Percentiles rank a stretch among this genome's conserved stretches.
Conservation (phyloP, 2,113 vertebrate species). For the Zingel zingel region DNA sequence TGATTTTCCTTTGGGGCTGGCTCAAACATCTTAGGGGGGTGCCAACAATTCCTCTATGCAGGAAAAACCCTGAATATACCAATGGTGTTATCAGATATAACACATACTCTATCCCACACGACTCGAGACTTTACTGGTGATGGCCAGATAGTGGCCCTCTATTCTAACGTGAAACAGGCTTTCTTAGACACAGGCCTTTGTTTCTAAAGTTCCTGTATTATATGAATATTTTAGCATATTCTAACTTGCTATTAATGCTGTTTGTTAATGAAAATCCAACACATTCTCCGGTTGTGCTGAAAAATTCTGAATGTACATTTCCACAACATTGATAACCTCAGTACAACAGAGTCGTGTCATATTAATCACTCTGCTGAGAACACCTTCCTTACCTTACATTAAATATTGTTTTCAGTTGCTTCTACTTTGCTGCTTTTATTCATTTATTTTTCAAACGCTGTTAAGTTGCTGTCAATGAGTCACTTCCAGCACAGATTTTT, state of each 20-base stretch:
- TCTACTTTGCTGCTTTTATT: not conserved
- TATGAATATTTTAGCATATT: not conserved
- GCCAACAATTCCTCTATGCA: too few species aligned
- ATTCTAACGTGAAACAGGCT: not conserved
- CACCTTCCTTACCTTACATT: too few species aligned
- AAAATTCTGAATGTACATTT: too few species aligned
- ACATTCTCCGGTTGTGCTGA: too few species aligned
- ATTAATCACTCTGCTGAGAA: not conserved
- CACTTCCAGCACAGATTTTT: not conserved
- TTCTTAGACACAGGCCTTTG: not conserved
- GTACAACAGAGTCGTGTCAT: not conserved
- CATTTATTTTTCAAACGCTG: not conserved
- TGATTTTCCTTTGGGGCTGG: too few species aligned
- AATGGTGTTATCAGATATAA: not conserved
- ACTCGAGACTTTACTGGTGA: not conserved
- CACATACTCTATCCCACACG: not conserved
- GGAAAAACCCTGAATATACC: not conserved
- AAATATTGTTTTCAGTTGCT: not conserved
- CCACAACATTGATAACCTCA: too few species aligned
- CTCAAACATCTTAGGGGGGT: too few species aligned
- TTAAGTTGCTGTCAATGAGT: not conserved
- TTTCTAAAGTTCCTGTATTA: not conserved
- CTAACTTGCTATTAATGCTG: not conserved
- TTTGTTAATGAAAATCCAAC: not conserved
- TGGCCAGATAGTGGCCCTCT: not conserved